Evolutionary conservation across 2,113 vertebrate genomes (phyloP).

Genomic region (human): DNA sequence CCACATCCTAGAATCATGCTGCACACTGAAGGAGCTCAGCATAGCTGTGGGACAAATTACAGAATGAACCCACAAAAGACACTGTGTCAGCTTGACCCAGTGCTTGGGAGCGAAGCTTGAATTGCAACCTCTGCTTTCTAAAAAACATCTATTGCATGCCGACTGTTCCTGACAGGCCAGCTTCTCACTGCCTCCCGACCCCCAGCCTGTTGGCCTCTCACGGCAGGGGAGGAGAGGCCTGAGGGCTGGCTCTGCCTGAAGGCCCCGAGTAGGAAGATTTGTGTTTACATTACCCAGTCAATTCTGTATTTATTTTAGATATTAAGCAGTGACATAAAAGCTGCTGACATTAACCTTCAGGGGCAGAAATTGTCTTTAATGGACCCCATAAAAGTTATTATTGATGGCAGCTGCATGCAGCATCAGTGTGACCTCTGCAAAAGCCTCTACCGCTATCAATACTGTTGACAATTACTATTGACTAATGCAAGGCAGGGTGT

Average conservation of each 20-base stretch:
- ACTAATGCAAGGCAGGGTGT: slow-evolving; percentile 68
- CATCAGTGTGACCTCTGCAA: slow-evolving; percentile 79
- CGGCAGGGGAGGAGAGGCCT: neutral
- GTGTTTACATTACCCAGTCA: slow-evolving; percentile 69
- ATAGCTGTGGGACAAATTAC: neutral
- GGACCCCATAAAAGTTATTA: slow-evolving; percentile 83
- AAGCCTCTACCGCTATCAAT: slow-evolving; percentile 83
- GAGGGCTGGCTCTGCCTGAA: neutral
- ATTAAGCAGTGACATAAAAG: slow-evolving; percentile 82
- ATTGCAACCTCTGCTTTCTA: neutral
- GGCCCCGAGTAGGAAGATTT: neutral
- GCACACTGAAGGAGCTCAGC: neutral
- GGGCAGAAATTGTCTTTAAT: slow-evolving; percentile 84
- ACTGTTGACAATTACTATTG: slow-evolving; percentile 84
- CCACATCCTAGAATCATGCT: neutral
- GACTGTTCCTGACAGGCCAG: neutral
- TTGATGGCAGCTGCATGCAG: slow-evolving; percentile 81
- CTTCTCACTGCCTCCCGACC: neutral
- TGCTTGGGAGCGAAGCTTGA: neutral
- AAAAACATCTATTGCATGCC: neutral
- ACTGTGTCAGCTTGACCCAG: neutral
- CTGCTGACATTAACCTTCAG: slow-evolving; percentile 81
- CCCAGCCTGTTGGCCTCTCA: neutral
- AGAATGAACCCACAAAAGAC: neutral
- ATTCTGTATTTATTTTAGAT: slow-evolving; percentile 85